Conservation (phyloP, 2,888 invertebrate genomes). For the Caenorhabditis uteleia region DNA sequence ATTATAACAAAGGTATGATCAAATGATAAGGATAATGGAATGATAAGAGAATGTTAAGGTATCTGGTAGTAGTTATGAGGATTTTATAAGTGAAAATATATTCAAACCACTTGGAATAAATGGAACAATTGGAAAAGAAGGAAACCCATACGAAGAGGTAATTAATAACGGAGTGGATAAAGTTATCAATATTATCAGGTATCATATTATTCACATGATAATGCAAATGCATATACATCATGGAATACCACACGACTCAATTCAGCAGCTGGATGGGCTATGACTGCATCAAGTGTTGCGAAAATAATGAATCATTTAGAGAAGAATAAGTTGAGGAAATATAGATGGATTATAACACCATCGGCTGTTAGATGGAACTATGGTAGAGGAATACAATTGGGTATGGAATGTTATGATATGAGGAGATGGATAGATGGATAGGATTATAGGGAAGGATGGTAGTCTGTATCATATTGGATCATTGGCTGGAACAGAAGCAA, state of each 20-base stretch:
- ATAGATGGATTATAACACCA: slow-evolving; percentile 35
- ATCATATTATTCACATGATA: slow-evolving; percentile 58
- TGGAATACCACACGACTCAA: slow-evolving; percentile 52
- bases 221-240: slow-evolving; percentile 57
- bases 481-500: slow-evolving; percentile 48
- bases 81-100: slow-evolving; percentile 32
- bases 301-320: slow-evolving; percentile 39
- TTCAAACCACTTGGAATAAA: slow-evolving; percentile 38
- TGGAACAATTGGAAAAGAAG: slow-evolving; percentile 42
- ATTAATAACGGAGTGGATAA: no score
- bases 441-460: slow-evolving; percentile 29
- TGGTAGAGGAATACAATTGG: slow-evolving; percentile 53
- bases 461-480: slow-evolving; percentile 53
- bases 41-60: no score
- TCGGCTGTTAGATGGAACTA: slow-evolving; percentile 39
- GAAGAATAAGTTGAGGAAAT: slow-evolving; percentile 18
- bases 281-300: slow-evolving; percentile 42
- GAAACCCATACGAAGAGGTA: slow-evolving; percentile 15
- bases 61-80: slow-evolving; percentile 44
- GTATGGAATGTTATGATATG: no score
- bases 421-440: no score
- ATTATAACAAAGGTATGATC: slow-evolving; percentile 50
- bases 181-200: slow-evolving; percentile 31
- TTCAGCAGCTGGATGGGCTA: slow-evolving; percentile 59
- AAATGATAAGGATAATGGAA: no score